Conservation (phyloP, 2,113 vertebrate genomes). For the Ramphastos sulfuratus region DNA sequence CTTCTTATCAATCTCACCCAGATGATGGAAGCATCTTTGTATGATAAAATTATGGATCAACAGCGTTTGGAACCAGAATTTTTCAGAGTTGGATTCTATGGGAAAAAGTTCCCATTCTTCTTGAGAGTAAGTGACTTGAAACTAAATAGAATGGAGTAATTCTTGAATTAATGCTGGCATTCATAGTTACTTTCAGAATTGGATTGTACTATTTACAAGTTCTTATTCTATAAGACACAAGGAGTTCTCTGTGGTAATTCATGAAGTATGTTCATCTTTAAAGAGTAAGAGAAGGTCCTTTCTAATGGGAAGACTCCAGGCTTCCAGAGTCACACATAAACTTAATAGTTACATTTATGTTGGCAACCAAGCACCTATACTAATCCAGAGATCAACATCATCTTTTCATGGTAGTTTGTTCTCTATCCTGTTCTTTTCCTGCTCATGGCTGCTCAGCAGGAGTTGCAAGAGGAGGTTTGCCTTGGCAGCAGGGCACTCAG, state of each 20-base stretch:
- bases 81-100: slow-evolving; percentile 98
- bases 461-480: not conserved
- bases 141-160: not conserved
- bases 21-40: slow-evolving; percentile 98
- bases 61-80: slow-evolving; percentile 97
- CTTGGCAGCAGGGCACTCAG: not conserved
- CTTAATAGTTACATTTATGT: not conserved
- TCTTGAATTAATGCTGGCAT: not conserved
- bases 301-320: not conserved
- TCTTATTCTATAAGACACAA: not conserved
- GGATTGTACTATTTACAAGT: not conserved
- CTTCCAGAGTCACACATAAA: not conserved
- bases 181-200: not conserved
- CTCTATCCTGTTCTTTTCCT: not conserved
- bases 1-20: slow-evolving; percentile 31
- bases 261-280: not conserved
- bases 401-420: not conserved
- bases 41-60: slow-evolving; percentile 99
- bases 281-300: not conserved
- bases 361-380: not conserved
- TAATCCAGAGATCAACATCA: not conserved
- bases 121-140: slow-evolving; percentile 85
- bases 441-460: not conserved
- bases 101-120: slow-evolving; percentile 98
- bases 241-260: not conserved